Percentiles rank a stretch among this genome's conserved stretches.
Evolutionary conservation across 2,113 vertebrate species (phyloP).

Genomic region (Penelope pileata): DNA sequence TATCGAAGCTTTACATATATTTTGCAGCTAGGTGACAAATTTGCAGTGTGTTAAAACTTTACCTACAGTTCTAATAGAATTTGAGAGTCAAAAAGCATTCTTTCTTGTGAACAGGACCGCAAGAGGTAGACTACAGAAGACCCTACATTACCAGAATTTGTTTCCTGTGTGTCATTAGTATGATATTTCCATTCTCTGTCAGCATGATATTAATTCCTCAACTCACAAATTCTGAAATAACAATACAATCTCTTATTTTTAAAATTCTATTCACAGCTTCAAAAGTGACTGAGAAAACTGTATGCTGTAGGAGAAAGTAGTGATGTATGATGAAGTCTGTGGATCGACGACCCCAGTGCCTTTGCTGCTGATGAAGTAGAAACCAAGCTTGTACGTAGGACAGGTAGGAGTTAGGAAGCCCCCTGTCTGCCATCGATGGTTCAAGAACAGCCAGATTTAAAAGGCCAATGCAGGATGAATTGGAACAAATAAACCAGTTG

Average conservation of each 20-base stretch:
- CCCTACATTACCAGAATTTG: background rate
- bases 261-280: background rate
- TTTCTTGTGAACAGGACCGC: background rate
- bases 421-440: background rate
- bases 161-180: background rate
- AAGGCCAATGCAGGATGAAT: background rate
- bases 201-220: background rate
- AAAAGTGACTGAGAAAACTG: background rate
- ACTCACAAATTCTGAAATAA: background rate
- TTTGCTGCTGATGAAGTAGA: background rate
- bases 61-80: background rate
- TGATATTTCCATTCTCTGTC: background rate
- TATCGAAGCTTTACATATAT: background rate
- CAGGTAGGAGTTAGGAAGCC: background rate
- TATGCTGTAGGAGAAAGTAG: background rate
- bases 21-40: slow-evolving; percentile 6
- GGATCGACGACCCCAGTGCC: background rate
- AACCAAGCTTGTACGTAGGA: background rate
- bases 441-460: background rate
- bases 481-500: background rate
- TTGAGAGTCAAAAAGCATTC: background rate
- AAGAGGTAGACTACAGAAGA: background rate
- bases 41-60: background rate
- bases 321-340: background rate
- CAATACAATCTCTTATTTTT: background rate